Evolutionary conservation across 2,113 vertebrate species (phyloP).

Genomic region (Choloepus hoffmanni): DNA sequence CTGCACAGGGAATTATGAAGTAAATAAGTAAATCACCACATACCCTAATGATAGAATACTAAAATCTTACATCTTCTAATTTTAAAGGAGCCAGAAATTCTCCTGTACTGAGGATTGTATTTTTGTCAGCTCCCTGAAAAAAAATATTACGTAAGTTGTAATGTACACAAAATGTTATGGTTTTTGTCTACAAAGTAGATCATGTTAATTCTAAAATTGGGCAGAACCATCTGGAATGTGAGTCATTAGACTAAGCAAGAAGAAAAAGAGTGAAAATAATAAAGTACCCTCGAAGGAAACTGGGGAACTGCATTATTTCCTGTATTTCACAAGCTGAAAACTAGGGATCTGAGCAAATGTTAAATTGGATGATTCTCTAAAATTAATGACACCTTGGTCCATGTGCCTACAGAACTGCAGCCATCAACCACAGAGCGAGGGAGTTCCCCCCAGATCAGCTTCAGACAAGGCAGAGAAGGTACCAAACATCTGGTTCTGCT

Average conservation of each 20-base stretch:
- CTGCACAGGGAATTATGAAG: background rate
- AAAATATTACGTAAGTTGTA: slow-evolving; percentile 37
- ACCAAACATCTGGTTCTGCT: background rate
- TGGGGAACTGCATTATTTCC: background rate
- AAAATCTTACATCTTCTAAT: background rate
- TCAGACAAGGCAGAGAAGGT: background rate
- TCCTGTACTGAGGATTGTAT: background rate
- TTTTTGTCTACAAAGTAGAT: slow-evolving; percentile 32
- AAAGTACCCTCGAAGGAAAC: background rate
- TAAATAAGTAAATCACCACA: background rate
- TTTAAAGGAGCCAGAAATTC: slow-evolving; percentile 24
- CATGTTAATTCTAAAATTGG: slow-evolving; percentile 63
- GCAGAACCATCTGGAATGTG: slow-evolving; percentile 68
- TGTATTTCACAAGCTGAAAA: background rate
- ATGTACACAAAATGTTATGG: slow-evolving; percentile 41
- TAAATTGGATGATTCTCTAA: background rate
- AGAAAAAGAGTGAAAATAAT: slow-evolving; percentile 28
- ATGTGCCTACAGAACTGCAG: background rate
- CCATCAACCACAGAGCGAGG: background rate
- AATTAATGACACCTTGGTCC: background rate
- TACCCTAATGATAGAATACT: background rate
- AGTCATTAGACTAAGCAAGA: slow-evolving; percentile 57
- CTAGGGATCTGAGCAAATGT: background rate
- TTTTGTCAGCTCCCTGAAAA: slow-evolving; percentile 26
- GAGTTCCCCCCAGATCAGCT: background rate